A percentile compares a stretch with the other conserved stretches of the same genome.
Conservation (phyloP, 2,888 invertebrate genomes). For the Actias luna region DNA sequence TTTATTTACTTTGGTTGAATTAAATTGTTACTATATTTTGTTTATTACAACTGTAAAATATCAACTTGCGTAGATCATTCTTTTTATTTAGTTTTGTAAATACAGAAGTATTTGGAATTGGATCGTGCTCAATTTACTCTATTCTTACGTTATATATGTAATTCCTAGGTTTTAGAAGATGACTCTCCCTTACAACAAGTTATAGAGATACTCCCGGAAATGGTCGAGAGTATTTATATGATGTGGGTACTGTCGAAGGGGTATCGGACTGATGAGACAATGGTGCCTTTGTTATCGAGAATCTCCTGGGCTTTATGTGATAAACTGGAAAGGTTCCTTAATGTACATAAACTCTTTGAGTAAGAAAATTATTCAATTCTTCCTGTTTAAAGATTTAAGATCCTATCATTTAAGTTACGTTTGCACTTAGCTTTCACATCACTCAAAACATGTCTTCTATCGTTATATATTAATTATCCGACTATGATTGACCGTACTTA, state of each 20-base stretch:
- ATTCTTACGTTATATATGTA: not conserved
- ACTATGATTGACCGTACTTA: no score
- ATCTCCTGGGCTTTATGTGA: conserved; percentile 92
- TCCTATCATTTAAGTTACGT: no score
- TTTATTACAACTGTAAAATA: not conserved
- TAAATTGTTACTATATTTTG: not conserved
- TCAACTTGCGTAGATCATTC: not conserved
- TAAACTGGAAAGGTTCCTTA: conserved; percentile 87
- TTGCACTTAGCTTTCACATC: no score
- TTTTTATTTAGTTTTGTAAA: not conserved
- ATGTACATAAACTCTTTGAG: conserved; percentile 89
- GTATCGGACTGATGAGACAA: conserved; percentile 91
- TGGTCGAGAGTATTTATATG: conserved; percentile 93
- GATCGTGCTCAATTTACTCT: not conserved
- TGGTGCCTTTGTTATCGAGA: conserved; percentile 91
- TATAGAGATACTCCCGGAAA: conserved; percentile 86
- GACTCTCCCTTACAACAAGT: conserved; percentile 87
- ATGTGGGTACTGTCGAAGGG: conserved; percentile 95
- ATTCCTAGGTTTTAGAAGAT: conserved; percentile 84
- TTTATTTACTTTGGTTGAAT: not conserved
- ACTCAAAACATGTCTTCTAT: no score
- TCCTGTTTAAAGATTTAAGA: no score
- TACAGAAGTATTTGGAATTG: not conserved
- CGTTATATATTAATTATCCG: no score
- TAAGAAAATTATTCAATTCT: conserved; percentile 56